Evolutionary conservation across 1,140 invertebrate species (phyloP), one percentile per base, ranked within the genome.

Genomic region (Habropoda laboriosa): DNA sequence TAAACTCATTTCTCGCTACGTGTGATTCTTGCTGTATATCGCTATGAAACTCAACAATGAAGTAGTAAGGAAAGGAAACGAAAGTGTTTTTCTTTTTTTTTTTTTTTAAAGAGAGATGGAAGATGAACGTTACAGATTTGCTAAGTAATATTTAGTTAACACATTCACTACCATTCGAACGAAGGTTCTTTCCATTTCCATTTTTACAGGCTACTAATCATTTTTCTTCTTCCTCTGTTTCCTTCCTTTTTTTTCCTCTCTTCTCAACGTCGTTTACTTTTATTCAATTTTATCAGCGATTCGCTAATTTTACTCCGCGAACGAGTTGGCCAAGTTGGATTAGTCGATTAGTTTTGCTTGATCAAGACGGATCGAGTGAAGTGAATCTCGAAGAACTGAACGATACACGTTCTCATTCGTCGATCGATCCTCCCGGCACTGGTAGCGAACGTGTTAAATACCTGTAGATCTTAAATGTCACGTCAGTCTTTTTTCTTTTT

Each of bases 401-500:
- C n/a, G n/a, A n/a, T n/a, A n/a, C n/a, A n/a, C n/a, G n/a, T 53
- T 38, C 16, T 0, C 30, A 24, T 38, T 40, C 35, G 18, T 27
- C 53, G 32, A 38, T 51, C 58, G 24, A 40, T n/a, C 24, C 57
- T n/a, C 24, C 57, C 18, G 58, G 38, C 6, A 18, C 21, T 42
- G 60, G 60, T 66, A 66, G 60, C 60, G 72, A 63, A 74, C 42
- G 60, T 66, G 72, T 75, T 75, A 66, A 66, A 30, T 38, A 40
- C 35, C 38, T 55, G 47, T 66, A 66, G 30, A 66, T 75, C 58
- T 75, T 75, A 75, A 64, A 73, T 73, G 60, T 72, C 73, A 45
- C 61, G 60, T 84, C 82, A 81, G 49, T 75, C 70, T 68, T 83
- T 58, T 72, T 83, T 85, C 27, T 55, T 81, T 73, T 68, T 72